phyloP scores from a whole-genome alignment of 1,140 invertebrate species.

The Monochamus saltuarius region DNA sequence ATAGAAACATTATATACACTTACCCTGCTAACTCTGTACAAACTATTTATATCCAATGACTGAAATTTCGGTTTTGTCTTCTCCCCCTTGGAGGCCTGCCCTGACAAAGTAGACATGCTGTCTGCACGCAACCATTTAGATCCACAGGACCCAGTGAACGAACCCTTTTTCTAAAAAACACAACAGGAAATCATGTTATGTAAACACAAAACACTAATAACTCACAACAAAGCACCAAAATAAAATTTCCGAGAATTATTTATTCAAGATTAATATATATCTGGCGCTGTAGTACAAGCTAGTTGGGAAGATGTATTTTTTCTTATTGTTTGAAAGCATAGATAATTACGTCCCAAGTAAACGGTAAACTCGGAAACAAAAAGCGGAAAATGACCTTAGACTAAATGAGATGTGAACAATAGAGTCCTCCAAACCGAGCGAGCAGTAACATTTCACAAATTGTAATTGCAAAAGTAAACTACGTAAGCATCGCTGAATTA shows the following conservation, averaged over 20 bases:
- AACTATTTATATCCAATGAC: slow-evolving; percentile 95
- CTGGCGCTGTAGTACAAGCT: too few species aligned
- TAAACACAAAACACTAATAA: not conserved
- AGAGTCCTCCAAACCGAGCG: too few species aligned
- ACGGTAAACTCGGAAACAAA: too few species aligned
- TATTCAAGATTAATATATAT: too few species aligned
- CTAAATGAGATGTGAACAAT: too few species aligned
- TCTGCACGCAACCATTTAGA: slow-evolving; percentile 80
- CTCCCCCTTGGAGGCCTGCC: slow-evolving; percentile 69
- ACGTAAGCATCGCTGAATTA: slow-evolving; percentile 15
- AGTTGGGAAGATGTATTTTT: too few species aligned
- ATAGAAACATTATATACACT: slow-evolving; percentile 49
- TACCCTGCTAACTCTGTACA: slow-evolving; percentile 85
- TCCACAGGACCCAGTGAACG: slow-evolving; percentile 75
- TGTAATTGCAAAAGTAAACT: slow-evolving; percentile 1
- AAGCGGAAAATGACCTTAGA: too few species aligned
- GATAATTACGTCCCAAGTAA: too few species aligned
- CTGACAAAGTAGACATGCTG: slow-evolving; percentile 54
- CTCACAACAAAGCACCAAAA: too few species aligned
- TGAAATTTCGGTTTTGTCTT: slow-evolving; percentile 94
- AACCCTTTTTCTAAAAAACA: slow-evolving; percentile 68
- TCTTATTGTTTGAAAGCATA: too few species aligned
- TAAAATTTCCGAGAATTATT: too few species aligned
- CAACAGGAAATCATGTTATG: slow-evolving; percentile 27
- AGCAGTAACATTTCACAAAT: too few species aligned